Conservation (phyloP, 2,888 invertebrate genomes). For the Nomada goodeniana region DNA sequence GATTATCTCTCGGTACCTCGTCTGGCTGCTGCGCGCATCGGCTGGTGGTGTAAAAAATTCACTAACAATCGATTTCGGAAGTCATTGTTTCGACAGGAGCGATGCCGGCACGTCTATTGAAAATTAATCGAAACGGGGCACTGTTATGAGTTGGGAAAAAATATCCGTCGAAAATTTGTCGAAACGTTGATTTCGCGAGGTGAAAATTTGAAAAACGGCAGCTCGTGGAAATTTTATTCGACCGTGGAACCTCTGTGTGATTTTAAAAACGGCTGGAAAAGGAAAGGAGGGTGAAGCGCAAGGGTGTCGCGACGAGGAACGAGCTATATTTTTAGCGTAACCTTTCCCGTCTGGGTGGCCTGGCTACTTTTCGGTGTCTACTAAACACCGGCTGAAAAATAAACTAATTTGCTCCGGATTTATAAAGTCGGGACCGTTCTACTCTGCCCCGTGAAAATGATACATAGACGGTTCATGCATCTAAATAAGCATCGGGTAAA, state of each 20-base stretch:
- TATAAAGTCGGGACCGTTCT: slow-evolving; percentile 63
- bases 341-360: slow-evolving; percentile 72
- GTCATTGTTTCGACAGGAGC: slow-evolving; percentile 23
- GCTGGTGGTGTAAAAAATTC: slow-evolving; percentile 49
- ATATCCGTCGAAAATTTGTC: background rate
- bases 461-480: slow-evolving; percentile 60
- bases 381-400: slow-evolving; percentile 70
- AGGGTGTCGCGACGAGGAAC: slow-evolving; percentile 65
- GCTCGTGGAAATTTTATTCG: background rate
- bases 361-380: slow-evolving; percentile 61
- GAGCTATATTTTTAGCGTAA: slow-evolving; percentile 66
- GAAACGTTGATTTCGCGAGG: background rate
- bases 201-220: background rate
- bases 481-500: slow-evolving; percentile 49
- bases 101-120: slow-evolving; percentile 17
- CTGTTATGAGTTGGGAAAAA: slow-evolving; percentile 15
- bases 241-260: background rate
- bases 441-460: slow-evolving; percentile 46
- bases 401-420: slow-evolving; percentile 78
- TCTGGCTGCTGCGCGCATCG: background rate
- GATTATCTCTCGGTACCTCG: background rate
- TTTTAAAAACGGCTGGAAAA: slow-evolving; percentile 22
- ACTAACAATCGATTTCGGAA: slow-evolving; percentile 21
- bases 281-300: slow-evolving; percentile 20
- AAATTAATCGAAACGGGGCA: slow-evolving; percentile 37